Evolutionary conservation across 2,797 vertebrate genomes (phyloP), one percentile per base, ranked within the genome.

Genomic region (Pseudochaenichthys georgianus): DNA sequence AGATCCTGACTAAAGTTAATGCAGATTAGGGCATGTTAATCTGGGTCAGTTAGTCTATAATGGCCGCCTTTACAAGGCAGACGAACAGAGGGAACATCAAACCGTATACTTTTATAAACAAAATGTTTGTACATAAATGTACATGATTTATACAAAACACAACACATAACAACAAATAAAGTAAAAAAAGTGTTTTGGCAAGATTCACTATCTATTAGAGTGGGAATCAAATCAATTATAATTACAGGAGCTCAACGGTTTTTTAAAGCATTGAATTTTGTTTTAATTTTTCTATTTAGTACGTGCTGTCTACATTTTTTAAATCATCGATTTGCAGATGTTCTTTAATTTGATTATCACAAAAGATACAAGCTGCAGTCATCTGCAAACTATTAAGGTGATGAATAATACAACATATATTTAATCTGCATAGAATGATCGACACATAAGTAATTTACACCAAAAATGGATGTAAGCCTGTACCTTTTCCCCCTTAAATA

Each of bases 1-100:
- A 83, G 79, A 82, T 90, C 80, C 75, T 65, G 83, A 84, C 80
- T 23, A 23, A 47, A 46, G 71, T 83, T 94, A 94, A 94, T 93
- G 65, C 69, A 88, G 92, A 93, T 94, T 93, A 93, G 75, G 71
- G 65, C 34, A 73, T 85, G 70, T 57, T 93, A 93, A 93, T 91
- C 87, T 90, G 82, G 87, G 91, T 89, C 80, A 88, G 64, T 89
- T 89, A 71, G 73, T 65, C 73, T 78, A 53, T 75, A 77, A 86
- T 9, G 47, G 38, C 52, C 65, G 75, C 50, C 78, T 73, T 50
- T 60, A 38, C 43, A 6, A 70, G 31, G 8, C 48, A 53, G 54
- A 51, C 46, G 1, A 58, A n/a, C 65, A 23, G 34, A 1, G 9
- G 0, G 13, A 11, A 9, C 3, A 9, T 31, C 17, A 9, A 19